Evolutionary conservation across 2,113 vertebrate species (phyloP).

Genomic region (Myotis lucifugus): DNA sequence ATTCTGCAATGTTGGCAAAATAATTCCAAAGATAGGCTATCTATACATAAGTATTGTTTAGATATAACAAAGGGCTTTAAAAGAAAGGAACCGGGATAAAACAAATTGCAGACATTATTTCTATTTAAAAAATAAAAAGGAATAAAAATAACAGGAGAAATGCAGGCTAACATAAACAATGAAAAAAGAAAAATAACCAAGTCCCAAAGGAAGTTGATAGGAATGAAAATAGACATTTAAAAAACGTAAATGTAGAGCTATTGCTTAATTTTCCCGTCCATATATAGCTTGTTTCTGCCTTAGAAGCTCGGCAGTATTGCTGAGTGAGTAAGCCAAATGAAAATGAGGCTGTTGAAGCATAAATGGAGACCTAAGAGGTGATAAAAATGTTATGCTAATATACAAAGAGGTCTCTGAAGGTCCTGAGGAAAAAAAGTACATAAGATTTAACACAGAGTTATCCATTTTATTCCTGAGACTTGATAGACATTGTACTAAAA

Average conservation of each 20-base stretch:
- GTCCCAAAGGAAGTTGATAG: not conserved
- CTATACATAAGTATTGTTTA: not conserved
- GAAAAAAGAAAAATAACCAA: not conserved
- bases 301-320: not conserved
- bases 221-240: not conserved
- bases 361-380: not conserved
- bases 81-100: not conserved
- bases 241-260: not conserved
- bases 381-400: conserved; percentile 46
- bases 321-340: not conserved
- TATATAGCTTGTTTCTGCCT: not conserved
- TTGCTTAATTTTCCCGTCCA: not conserved
- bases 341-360: not conserved
- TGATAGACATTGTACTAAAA: conserved; percentile 20
- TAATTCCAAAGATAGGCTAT: not conserved
- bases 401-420: conserved; percentile 35
- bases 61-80: not conserved
- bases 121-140: not conserved
- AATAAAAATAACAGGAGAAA: not conserved
- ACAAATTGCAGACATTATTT: not conserved
- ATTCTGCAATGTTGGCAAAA: not conserved
- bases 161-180: not conserved
- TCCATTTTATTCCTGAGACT: not conserved
- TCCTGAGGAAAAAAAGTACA: not conserved
- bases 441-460: not conserved